phyloP scores from a whole-genome alignment of 2,888 invertebrate species.

The Rosalia funebris region DNA sequence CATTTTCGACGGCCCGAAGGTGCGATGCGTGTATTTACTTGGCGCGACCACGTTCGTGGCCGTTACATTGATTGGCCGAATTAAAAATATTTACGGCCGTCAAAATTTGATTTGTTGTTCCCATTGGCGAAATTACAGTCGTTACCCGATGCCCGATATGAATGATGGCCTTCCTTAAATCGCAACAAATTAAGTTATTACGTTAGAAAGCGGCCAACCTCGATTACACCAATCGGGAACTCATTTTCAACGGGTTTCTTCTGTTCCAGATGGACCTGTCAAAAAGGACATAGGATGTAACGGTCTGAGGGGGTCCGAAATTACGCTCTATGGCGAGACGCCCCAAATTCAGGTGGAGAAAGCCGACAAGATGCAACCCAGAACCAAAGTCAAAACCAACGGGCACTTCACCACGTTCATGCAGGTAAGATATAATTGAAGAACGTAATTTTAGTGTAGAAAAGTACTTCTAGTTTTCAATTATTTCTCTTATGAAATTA shows the following conservation, averaged over 20 bases:
- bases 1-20: constrained; percentile 18
- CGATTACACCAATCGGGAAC: not conserved
- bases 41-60: constrained; percentile 17
- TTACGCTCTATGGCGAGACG: constrained; percentile 63
- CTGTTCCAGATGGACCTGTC: constrained; percentile 39
- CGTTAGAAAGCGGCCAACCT: constrained; percentile 25
- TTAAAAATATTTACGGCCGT: constrained; percentile 41
- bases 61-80: constrained; percentile 34
- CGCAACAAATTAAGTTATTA: constrained; percentile 32
- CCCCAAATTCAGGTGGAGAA: constrained; percentile 45
- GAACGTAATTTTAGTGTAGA: too few species aligned
- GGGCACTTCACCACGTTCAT: constrained; percentile 75
- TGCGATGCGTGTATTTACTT: constrained; percentile 30
- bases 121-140: constrained; percentile 5
- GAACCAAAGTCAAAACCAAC: constrained; percentile 73
- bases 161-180: constrained; percentile 24
- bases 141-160: constrained; percentile 28
- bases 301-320: constrained; percentile 65
- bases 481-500: too few species aligned
- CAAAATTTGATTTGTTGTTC: constrained; percentile 38
- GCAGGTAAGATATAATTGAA: constrained; percentile 65
- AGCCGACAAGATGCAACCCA: constrained; percentile 56
- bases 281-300: constrained; percentile 63
- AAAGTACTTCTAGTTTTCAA: too few species aligned
- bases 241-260: constrained; percentile 15